Conservation (phyloP, 2,888 invertebrate genomes). For the Cryptosula pallasiana region DNA sequence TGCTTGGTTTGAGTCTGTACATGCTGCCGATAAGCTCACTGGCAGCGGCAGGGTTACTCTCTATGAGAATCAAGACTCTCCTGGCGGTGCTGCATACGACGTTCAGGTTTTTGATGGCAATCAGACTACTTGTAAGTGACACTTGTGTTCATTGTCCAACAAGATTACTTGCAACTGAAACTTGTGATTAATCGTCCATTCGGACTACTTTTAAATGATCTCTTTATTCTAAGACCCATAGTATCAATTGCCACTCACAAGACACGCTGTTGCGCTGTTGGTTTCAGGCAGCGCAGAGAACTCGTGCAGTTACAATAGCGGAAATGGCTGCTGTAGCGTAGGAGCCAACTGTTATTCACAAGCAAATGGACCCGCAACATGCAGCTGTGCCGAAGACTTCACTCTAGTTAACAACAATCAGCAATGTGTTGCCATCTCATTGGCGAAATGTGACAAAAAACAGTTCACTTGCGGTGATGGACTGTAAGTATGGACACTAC, state of each 20-base stretch:
- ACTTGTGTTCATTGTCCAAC: no score
- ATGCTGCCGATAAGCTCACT: background rate
- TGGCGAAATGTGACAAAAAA: background rate
- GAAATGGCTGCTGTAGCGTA: conserved; percentile 1
- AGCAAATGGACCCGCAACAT: background rate
- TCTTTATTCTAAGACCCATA: no score
- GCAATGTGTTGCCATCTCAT: background rate
- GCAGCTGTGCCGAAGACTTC: background rate
- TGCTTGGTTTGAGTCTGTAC: background rate
- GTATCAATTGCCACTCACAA: no score
- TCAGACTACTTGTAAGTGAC: background rate
- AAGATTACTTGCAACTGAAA: no score
- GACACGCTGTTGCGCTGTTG: background rate
- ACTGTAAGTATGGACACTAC: no score
- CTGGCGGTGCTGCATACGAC: background rate
- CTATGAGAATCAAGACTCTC: background rate
- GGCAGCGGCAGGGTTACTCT: background rate
- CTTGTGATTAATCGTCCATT: no score
- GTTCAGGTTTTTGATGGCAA: background rate
- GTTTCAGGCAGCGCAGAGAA: background rate
- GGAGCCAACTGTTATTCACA: background rate
- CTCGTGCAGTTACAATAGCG: background rate
- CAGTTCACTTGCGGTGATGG: conserved; percentile 8
- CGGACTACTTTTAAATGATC: no score
- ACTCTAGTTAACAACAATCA: background rate